Conservation (phyloP, 1,140 invertebrate genomes). For the Wiebesia pumilae region DNA sequence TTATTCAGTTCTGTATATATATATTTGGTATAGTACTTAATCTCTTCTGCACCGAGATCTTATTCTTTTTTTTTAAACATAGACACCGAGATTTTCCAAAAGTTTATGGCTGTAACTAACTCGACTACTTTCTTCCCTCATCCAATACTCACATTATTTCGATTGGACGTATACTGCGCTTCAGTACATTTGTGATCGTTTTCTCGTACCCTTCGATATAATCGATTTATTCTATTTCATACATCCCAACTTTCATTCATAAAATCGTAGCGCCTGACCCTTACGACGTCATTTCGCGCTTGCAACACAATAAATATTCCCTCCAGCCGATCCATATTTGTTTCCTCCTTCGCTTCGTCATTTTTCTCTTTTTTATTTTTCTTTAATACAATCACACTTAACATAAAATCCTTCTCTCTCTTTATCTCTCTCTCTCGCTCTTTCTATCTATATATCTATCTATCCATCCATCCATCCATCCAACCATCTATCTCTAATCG, state of each 20-base stretch:
- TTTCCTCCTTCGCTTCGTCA: background rate
- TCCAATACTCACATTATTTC: too few species aligned
- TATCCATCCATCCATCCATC: background rate
- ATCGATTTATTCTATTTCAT: background rate
- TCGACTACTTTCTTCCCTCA: too few species aligned
- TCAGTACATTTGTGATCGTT: too few species aligned
- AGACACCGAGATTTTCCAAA: background rate
- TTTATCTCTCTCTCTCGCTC: background rate
- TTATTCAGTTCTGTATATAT: background rate
- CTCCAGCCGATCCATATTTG: conserved; percentile 28
- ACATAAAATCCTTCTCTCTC: too few species aligned
- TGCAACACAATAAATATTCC: background rate
- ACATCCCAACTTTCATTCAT: conserved; percentile 32
- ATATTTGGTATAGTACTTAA: background rate
- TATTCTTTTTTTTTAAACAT: background rate
- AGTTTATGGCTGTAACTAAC: background rate
- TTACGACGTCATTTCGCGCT: background rate
- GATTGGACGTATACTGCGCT: too few species aligned
- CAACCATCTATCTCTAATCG: background rate
- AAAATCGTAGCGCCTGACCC: background rate
- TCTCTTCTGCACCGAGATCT: background rate
- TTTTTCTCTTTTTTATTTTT: too few species aligned
- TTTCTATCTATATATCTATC: background rate
- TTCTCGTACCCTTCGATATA: background rate
- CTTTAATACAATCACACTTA: too few species aligned